phyloP scores from a whole-genome alignment of 2,888 invertebrate genomes.

The Caenorhabditis parvicauda region DNA sequence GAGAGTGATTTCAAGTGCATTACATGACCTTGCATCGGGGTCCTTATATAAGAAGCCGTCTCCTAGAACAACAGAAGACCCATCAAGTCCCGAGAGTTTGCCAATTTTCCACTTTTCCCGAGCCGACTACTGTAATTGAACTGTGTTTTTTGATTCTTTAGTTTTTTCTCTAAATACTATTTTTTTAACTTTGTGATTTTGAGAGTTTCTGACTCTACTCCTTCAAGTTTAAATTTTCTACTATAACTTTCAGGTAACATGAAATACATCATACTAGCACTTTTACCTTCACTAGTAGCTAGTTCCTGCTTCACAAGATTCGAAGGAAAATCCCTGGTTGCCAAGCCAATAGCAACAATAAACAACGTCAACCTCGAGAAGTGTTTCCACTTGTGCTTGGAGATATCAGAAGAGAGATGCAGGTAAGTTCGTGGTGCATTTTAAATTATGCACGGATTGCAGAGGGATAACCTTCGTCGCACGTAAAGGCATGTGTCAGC shows the following conservation, averaged over 20 bases:
- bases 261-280: conserved; percentile 5
- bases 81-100: no score
- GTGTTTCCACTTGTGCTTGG: conserved; percentile 24
- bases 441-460: not conserved
- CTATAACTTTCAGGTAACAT: conserved; percentile 4
- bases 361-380: conserved; percentile 13
- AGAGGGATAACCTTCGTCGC: conserved; percentile 29
- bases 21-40: no score
- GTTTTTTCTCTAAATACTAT: no score
- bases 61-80: no score
- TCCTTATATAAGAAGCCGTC: no score
- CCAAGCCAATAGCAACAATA: conserved; percentile 13
- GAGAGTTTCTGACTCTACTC: no score
- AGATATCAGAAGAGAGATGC: conserved; percentile 27
- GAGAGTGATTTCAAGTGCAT: no score
- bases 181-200: no score
- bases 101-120: no score
- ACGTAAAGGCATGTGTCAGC: conserved; percentile 24
- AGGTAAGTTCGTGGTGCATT: conserved; percentile 15
- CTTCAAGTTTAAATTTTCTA: no score
- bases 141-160: no score
- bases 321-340: conserved; percentile 13
- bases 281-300: conserved; percentile 1
- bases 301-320: conserved; percentile 21
- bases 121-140: no score